A percentile compares a stretch with the other conserved stretches of the same genome.
Conservation (phyloP, 2,888 invertebrate species). For the Sturmia bella region DNA sequence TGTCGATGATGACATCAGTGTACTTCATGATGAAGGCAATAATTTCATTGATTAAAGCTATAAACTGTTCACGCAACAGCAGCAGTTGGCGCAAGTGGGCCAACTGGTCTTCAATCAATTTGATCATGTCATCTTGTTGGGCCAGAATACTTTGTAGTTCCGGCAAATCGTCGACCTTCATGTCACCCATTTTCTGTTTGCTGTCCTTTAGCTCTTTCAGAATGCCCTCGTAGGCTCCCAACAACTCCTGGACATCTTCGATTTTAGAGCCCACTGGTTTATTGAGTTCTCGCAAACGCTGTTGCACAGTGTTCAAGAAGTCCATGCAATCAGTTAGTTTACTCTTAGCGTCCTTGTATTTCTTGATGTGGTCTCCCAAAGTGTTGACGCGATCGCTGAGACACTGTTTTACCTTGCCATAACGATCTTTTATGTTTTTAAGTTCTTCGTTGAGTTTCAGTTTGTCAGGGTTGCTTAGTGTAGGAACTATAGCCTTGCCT, state of each 20-base stretch:
- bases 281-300: slow-evolving; percentile 90
- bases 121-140: slow-evolving; percentile 93
- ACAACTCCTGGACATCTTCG: slow-evolving; percentile 93
- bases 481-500: slow-evolving; percentile 89
- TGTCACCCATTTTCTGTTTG: slow-evolving; percentile 88
- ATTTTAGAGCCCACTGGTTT: slow-evolving; percentile 93
- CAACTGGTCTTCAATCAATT: slow-evolving; percentile 92
- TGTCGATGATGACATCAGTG: slow-evolving; percentile 91
- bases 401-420: slow-evolving; percentile 87
- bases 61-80: slow-evolving; percentile 92
- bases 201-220: slow-evolving; percentile 89
- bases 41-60: slow-evolving; percentile 92
- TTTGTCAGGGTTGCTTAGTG: slow-evolving; percentile 92
- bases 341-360: slow-evolving; percentile 90
- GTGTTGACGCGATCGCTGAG: slow-evolving; percentile 89
- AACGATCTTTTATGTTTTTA: slow-evolving; percentile 89
- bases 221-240: slow-evolving; percentile 90
- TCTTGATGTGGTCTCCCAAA: slow-evolving; percentile 89
- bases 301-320: slow-evolving; percentile 91
- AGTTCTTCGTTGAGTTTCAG: slow-evolving; percentile 91
- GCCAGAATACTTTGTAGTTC: slow-evolving; percentile 90
- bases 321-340: slow-evolving; percentile 90
- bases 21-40: slow-evolving; percentile 93
- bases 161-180: slow-evolving; percentile 89
- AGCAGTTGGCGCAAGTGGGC: slow-evolving; percentile 90